Evolutionary conservation across 2,113 vertebrate genomes (phyloP), one percentile per base, ranked within the genome.

Genomic region (Alethe castanea): DNA sequence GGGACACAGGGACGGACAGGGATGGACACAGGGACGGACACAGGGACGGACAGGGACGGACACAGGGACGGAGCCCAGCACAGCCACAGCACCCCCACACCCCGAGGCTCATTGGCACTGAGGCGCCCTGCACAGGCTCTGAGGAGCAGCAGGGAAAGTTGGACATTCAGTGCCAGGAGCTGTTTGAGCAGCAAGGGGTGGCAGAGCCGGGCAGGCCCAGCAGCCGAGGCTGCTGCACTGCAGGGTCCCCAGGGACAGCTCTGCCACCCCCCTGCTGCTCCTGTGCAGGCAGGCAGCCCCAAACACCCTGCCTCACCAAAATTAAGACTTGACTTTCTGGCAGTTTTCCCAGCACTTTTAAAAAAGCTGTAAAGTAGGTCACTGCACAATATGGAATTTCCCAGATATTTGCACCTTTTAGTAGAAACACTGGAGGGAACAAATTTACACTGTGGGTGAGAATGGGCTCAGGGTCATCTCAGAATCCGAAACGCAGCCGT

Each of bases 21-120:
- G 44, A 44, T 19, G 17, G 44, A 44, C 44, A 44, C 44, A 18
- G 42, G 42, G 42, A 42, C 18, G 3, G 19, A 45, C 44, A 19
- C 44, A 45, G 42, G 42, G 42, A 44, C 6, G 16, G 45, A 44
- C 44, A 18, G 42, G 42, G 42, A 42, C 18, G 3, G 19, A 45
- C 44, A 19, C 44, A 45, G 42, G 15, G 29, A 12, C 42, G 17
- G 29, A n/a, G 15, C 12, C 42, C 44, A 13, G 53, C 14, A 5
- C 45, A 25, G 17, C 35, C 3, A 5, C 54, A 22, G 47, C 42
- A 2, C 3, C 62, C 19, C 16, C 3, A 0, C 29, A 24, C 9
- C 12, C 36, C 1, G 1, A 23, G 60, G 14, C 24, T 8, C 19
- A 1, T 1, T 6, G 54, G 44, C 33, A 48, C 40, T 5, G 0